These are phyloP conservation scores for Limenitis camilla DNA, from an alignment of 2,888 invertebrate species.

Conservation along the genomic window DNA sequence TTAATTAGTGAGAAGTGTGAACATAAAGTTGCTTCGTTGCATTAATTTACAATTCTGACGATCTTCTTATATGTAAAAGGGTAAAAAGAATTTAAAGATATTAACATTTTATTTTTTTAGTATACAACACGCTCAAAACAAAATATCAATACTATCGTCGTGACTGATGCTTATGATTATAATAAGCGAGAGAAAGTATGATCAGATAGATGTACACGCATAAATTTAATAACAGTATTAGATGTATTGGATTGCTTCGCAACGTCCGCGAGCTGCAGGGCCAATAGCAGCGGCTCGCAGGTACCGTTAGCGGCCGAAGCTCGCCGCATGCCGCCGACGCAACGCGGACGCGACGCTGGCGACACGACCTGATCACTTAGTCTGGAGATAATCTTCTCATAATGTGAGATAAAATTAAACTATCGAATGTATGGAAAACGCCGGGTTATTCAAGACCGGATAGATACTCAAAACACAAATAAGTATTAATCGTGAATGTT, in stretches of 20 bases:
- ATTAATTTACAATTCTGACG: constrained; percentile 7
- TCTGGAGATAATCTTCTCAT: constrained; percentile 50
- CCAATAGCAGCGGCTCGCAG: constrained; percentile 43
- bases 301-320: constrained; percentile 54
- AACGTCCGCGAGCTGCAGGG: constrained; percentile 57
- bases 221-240: constrained; percentile 69
- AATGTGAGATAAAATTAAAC: constrained; percentile 32
- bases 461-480: constrained; percentile 3
- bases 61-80: background rate
- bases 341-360: constrained; percentile 33
- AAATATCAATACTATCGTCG: constrained; percentile 44
- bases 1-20: constrained; percentile 26
- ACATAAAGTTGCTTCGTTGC: constrained; percentile 13
- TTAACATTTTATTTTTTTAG: background rate
- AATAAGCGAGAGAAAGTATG: constrained; percentile 62
- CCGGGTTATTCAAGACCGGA: constrained; percentile 2
- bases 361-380: constrained; percentile 49
- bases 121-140: constrained; percentile 41
- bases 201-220: constrained; percentile 47
- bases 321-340: constrained; percentile 34
- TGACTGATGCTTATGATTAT: constrained; percentile 60
- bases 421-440: constrained; percentile 10
- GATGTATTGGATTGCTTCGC: constrained; percentile 65
- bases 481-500: background rate
- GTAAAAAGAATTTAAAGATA: background rate